These are phyloP conservation scores for Aphaenogaster ashmeadi DNA, from an alignment of 1,140 invertebrate species.

Conservation along the genomic window DNA sequence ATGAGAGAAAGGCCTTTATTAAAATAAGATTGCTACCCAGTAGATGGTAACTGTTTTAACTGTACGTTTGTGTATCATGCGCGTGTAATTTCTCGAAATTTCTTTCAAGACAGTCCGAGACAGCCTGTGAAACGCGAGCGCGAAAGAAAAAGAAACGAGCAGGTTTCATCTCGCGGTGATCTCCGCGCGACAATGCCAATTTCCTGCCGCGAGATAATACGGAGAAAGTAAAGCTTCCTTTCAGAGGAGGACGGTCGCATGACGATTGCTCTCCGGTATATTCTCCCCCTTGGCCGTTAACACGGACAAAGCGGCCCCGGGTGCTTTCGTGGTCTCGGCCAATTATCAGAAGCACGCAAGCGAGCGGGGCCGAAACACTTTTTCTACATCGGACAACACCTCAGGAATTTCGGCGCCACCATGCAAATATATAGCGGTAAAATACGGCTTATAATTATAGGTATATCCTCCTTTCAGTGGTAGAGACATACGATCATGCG, in stretches of 20 bases:
- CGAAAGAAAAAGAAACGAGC: not conserved
- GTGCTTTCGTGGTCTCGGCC: slow-evolving; percentile 23
- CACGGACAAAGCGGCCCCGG: slow-evolving; percentile 15
- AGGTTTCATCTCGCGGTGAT: slow-evolving; percentile 24
- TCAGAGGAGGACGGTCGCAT: slow-evolving; percentile 4
- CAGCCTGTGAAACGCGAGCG: not conserved
- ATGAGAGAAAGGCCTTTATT: not conserved
- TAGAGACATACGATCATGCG: not conserved
- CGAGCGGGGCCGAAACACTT: slow-evolving; percentile 7
- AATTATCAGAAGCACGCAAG: slow-evolving; percentile 56
- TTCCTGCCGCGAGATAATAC: slow-evolving; percentile 46
- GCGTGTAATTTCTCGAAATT: not conserved
- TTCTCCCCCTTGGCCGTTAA: slow-evolving; percentile 33
- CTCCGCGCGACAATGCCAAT: slow-evolving; percentile 45
- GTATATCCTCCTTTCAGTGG: not conserved
- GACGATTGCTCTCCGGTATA: not conserved
- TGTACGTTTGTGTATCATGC: not conserved
- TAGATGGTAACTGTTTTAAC: not conserved
- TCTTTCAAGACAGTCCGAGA: not conserved
- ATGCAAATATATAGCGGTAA: slow-evolving; percentile 2
- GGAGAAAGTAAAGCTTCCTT: slow-evolving; percentile 42
- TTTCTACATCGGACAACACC: not conserved
- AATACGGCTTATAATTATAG: slow-evolving; percentile 28
- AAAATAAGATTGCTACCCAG: not conserved
- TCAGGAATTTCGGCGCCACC: slow-evolving; percentile 52